Conservation (phyloP, 2,888 invertebrate genomes). For the Drosophila robusta region DNA sequence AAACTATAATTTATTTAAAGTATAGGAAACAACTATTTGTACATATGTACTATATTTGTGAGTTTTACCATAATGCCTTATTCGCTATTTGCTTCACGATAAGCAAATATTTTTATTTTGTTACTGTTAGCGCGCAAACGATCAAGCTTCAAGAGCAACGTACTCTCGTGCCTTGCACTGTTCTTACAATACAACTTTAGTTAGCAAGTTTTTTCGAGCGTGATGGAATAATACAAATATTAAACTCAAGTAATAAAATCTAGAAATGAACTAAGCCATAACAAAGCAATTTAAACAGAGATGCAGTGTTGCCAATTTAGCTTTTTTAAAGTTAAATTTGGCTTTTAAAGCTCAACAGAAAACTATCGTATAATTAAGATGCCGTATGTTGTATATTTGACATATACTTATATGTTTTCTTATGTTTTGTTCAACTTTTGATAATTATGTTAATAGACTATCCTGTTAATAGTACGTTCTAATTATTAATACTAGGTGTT, state of each 20-base stretch:
- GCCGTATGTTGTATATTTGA: neutral
- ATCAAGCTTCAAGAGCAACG: neutral
- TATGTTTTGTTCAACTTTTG: too few species aligned
- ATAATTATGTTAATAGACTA: too few species aligned
- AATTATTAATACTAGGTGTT: too few species aligned
- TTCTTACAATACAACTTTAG: neutral
- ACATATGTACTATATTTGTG: neutral
- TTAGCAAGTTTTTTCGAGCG: neutral
- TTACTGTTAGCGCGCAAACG: neutral
- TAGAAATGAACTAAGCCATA: neutral
- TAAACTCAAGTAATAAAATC: neutral
- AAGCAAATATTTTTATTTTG: neutral
- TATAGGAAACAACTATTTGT: neutral
- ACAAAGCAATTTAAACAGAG: neutral
- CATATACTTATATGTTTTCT: too few species aligned
- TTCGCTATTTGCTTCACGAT: neutral
- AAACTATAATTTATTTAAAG: neutral
- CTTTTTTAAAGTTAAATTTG: neutral
- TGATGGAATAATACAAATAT: neutral
- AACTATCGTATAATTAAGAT: neutral
- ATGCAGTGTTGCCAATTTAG: neutral
- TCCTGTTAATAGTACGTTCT: too few species aligned
- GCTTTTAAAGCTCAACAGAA: neutral
- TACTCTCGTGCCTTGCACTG: neutral
- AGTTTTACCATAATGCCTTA: conserved; percentile 11